Conservation (phyloP, 2,797 vertebrate genomes). For the Arctocebus calabarensis region DNA sequence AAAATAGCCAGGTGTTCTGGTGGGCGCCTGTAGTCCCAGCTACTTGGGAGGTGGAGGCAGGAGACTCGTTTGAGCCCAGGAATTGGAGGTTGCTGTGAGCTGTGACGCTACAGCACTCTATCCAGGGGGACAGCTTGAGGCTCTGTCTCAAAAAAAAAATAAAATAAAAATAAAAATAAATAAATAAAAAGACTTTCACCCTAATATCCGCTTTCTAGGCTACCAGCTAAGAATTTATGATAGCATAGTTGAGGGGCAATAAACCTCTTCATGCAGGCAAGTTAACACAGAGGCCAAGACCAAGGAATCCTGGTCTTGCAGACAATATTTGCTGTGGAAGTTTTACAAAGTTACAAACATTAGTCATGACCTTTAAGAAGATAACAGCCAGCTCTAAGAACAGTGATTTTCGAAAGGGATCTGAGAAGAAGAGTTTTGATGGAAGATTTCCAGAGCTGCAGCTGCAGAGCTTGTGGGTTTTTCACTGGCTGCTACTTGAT, state of each 20-base stretch:
- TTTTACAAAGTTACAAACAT: slow-evolving; percentile 63
- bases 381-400: slow-evolving; percentile 64
- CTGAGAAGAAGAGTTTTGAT: slow-evolving; percentile 67
- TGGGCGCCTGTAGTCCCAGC: too few species aligned
- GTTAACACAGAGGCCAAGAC: background rate
- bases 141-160: too few species aligned
- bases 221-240: slow-evolving; percentile 39
- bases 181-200: background rate
- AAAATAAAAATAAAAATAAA: too few species aligned
- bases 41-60: too few species aligned
- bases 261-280: slow-evolving; percentile 49
- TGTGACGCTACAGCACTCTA: too few species aligned
- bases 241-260: slow-evolving; percentile 37
- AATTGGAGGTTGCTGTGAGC: too few species aligned
- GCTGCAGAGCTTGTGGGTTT: slow-evolving; percentile 72
- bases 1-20: too few species aligned
- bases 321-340: slow-evolving; percentile 47
- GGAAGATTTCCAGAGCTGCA: slow-evolving; percentile 76
- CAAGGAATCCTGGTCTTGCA: slow-evolving; percentile 51
- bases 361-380: slow-evolving; percentile 53
- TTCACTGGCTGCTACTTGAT: slow-evolving; percentile 77
- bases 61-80: too few species aligned
- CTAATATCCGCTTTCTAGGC: slow-evolving; percentile 42
- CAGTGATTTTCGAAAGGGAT: slow-evolving; percentile 71
- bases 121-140: too few species aligned